Percentiles rank a stretch among this genome's conserved stretches.
Evolutionary conservation across 2,113 vertebrate species (phyloP).

Genomic region (Thomomys bottae): DNA sequence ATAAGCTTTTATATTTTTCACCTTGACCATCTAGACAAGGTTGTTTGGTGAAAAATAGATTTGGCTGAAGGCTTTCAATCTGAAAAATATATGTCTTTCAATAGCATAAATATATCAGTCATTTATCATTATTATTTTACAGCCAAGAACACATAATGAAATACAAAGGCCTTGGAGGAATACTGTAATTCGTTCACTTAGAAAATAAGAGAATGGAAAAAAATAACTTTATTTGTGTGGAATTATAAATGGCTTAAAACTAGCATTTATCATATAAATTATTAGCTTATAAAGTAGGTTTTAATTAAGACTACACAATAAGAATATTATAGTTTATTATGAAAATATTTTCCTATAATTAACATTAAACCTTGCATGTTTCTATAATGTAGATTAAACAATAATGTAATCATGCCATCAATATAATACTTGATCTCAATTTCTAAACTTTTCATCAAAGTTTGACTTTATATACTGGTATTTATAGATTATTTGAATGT

Average conservation of each 20-base stretch:
- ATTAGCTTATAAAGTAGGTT: constrained; percentile 49
- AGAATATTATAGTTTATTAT: not conserved
- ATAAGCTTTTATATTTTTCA: not conserved
- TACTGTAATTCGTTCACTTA: not conserved
- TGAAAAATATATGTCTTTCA: not conserved
- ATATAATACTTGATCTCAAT: constrained; percentile 55
- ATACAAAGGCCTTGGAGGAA: not conserved
- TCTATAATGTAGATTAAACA: constrained; percentile 57
- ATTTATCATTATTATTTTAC: not conserved
- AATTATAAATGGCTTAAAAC: not conserved
- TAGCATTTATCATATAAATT: not conserved
- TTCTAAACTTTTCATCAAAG: constrained; percentile 31
- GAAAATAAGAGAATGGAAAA: not conserved
- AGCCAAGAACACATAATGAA: not conserved
- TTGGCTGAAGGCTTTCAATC: not conserved
- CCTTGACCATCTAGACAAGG: not conserved
- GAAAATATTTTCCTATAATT: constrained; percentile 54
- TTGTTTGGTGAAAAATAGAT: not conserved
- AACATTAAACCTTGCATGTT: constrained; percentile 65
- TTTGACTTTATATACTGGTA: not conserved
- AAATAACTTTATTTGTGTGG: not conserved
- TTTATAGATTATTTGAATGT: not conserved
- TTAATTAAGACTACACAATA: constrained; percentile 69
- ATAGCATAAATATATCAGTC: not conserved
- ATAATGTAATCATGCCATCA: constrained; percentile 49